Base-by-base conservation (phyloP, 2,888 invertebrate genomes). In the Eudemis profundana region DNA sequence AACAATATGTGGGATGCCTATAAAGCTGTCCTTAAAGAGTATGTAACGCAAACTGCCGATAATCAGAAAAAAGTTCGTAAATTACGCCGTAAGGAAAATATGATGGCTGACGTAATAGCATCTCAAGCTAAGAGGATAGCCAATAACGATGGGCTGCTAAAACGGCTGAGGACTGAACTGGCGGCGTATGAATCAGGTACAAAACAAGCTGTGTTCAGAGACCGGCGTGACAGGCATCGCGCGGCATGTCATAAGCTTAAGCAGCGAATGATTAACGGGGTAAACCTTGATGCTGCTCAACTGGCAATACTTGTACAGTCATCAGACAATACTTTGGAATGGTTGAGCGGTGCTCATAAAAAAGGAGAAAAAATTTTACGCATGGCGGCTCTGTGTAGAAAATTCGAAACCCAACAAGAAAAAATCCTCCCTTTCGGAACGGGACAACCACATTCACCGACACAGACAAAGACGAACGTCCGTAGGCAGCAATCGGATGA, bases 321-420 rank as follows among this genome's bases (percentile, higher is more conserved):
- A 15, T 87, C 93, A 0, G 89, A 92, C 67, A 78, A 79, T n/a
- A 70, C 86, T 10, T 70, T 91, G 0, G 85, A 86, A 68, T 84
- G 90, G 84, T 74, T 94, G 1, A 78, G 87, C 69, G 73, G 74
- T 2, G 83, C 91, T 0, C 74, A 78, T 33, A 80, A 82, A 61
- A 93, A 93, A 75, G 93, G 93, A 3, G 90, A 93, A 65, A 90
- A 89, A 72, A 90, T 94, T 53, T 74, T 93, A 49, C 88, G 90
- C 21, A 74, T 94, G 69, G 88, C 90, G 21, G 85, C 87, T 21
- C 82, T 92, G n/a, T 94, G 94, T 69, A 81, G 92, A 38, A 94
- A 93, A 78, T 92, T 90, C 72, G 94, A 94, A 82, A 93, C 93
- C 0, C 89, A 89, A 68, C 82, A 87, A 12, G 94, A 94, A 78